Base-by-base conservation (phyloP, 2,113 vertebrate species). In the Lepisosteus oculatus region DNA sequence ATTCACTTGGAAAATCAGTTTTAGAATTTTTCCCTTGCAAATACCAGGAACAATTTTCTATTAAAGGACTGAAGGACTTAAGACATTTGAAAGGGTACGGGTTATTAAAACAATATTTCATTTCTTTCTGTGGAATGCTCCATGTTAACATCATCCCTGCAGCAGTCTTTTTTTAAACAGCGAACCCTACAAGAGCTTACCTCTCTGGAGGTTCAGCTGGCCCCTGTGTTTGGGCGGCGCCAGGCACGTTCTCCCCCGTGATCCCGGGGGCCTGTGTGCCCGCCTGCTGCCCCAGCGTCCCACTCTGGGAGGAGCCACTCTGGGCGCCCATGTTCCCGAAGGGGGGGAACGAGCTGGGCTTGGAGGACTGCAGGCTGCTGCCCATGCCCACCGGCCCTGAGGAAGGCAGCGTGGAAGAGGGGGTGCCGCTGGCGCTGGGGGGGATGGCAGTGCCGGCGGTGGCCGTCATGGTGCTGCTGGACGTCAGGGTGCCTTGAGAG, bases 171-270 rank as follows among this genome's bases (percentile, higher is more conserved):
- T 3, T 62, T 51, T n/a, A 51, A 61, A 15, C 57, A 42, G 9
- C 42, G 7, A 45, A 42, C 4, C 8, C 43, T 62, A 29, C 42
- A 41, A 45, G 63, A 29, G 54, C 6, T 69, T 91, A 99, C 97
- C 97, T 99, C 91, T 99, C 97, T 61, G 93, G 95, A 76, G 97
- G 93, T 82, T 98, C 96, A 3, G 91, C 80, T 77, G 94, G 92
- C 57, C 86, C 90, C 81, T 93, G 95, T 70, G 90, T 72, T 68
- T 93, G 92, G 6, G 82, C 88, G 69, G 87, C 85, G 77, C 90
- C 45, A 0, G 88, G 73, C 11, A 85, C 80, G 71, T 55, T 79
- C 43, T 98, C 96, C 83, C 90, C 94, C 67, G 94, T 80, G 84
- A 91, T 80, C 65, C 84, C 87, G 47, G 90, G 76, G 51, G 92